A percentile compares a stretch with the other conserved stretches of the same genome.
phyloP scores from a whole-genome alignment of 2,888 invertebrate genomes.

The Pollenia griseotomentosa region DNA sequence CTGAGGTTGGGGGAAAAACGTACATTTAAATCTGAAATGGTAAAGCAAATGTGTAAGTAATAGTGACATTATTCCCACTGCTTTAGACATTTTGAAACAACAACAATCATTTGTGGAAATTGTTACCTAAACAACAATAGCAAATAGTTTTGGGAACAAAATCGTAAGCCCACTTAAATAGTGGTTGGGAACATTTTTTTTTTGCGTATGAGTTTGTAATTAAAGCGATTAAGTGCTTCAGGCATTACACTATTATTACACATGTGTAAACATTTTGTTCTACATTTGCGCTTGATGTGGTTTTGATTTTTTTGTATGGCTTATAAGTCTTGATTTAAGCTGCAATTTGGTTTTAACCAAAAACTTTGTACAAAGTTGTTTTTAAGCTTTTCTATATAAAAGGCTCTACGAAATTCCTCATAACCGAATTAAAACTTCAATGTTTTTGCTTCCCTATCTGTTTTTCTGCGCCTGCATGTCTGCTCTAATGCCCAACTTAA shows the following conservation, averaged over 20 bases:
- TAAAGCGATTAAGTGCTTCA: constrained; percentile 65
- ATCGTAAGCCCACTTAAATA: constrained; percentile 55
- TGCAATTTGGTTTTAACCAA: too few species aligned
- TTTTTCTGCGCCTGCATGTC: neutral
- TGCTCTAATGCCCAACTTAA: neutral
- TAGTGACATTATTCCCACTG: neutral
- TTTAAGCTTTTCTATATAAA: too few species aligned
- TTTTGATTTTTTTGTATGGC: too few species aligned
- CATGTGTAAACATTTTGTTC: neutral
- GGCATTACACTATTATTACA: constrained; percentile 48
- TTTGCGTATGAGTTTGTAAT: constrained; percentile 49
- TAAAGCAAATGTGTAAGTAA: neutral
- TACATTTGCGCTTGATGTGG: too few species aligned
- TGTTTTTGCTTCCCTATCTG: too few species aligned
- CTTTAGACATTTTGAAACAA: neutral
- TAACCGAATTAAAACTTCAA: too few species aligned
- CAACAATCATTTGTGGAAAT: constrained; percentile 8
- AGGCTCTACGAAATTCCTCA: too few species aligned
- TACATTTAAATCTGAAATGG: neutral
- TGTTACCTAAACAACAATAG: constrained; percentile 33
- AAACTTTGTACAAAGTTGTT: too few species aligned
- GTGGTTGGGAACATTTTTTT: constrained; percentile 49
- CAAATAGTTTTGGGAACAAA: constrained; percentile 38
- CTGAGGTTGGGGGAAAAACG: neutral
- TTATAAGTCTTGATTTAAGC: too few species aligned